Conservation (phyloP, 30 jellyfish, hydroid and myxozoan genomes). For the Turritopsis rubra region DNA sequence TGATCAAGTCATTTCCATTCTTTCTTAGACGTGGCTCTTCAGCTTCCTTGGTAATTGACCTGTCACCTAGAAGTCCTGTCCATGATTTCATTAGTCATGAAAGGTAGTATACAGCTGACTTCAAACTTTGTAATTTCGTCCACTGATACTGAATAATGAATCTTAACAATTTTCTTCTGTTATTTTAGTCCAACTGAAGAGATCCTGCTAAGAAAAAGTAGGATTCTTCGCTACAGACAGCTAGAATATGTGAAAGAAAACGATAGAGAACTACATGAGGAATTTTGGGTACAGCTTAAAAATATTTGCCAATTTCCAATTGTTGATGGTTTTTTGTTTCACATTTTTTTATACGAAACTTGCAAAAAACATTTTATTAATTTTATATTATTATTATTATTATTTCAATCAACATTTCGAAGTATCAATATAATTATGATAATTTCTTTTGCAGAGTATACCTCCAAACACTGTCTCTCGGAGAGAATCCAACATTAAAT, state of each 20-base stretch:
- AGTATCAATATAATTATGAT: neutral
- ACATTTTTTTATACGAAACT: too few species aligned
- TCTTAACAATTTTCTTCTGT: too few species aligned
- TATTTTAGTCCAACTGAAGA: conserved; percentile 89
- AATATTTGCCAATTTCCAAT: neutral
- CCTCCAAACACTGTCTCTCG: conserved; percentile 88
- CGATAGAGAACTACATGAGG: conserved; percentile 52
- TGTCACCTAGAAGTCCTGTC: conserved; percentile 49
- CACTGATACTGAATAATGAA: too few species aligned
- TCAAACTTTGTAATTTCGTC: too few species aligned
- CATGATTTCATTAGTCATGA: conserved; percentile 41
- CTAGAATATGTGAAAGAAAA: conserved; percentile 52
- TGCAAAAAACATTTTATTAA: too few species aligned
- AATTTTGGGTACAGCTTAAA: conserved; percentile 71
- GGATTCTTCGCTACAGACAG: conserved; percentile 43
- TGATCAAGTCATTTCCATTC: too few species aligned
- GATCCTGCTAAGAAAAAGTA: conserved; percentile 43
- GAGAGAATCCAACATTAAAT: conserved; percentile 64
- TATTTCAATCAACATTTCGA: neutral
- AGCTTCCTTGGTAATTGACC: conserved; percentile 74
- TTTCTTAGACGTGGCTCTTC: conserved; percentile 82
- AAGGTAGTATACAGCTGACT: conserved; percentile 43
- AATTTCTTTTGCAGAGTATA: conserved; percentile 48
- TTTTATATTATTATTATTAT: too few species aligned
- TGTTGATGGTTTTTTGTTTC: neutral